A percentile compares a stretch with the other conserved stretches of the same genome.
Evolutionary conservation across 2,888 invertebrate genomes (phyloP).

Genomic region (Sepioteuthis lessoniana): DNA sequence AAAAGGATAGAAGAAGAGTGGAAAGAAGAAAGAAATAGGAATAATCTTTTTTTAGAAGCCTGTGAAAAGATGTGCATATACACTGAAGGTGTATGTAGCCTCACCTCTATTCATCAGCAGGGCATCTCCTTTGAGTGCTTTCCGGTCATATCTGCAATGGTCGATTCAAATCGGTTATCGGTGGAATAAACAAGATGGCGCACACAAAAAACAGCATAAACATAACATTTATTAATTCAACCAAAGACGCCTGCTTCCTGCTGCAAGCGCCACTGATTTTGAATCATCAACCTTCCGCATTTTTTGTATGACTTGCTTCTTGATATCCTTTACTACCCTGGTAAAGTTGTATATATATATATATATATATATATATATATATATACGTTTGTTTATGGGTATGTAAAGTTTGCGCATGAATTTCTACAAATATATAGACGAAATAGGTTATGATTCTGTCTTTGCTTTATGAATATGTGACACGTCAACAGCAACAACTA

Average conservation of each 20-base stretch:
- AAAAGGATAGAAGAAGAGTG: not conserved
- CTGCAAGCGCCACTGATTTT: slow-evolving; percentile 16
- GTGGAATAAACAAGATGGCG: slow-evolving; percentile 15
- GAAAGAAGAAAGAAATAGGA: not conserved
- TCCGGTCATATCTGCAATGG: not conserved
- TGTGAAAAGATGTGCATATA: not conserved
- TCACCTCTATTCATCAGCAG: not conserved
- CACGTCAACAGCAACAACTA: too few species aligned
- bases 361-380: not conserved
- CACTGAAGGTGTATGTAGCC: not conserved
- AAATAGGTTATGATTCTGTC: too few species aligned
- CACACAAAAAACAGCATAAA: not conserved
- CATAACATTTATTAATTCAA: slow-evolving; percentile 16
- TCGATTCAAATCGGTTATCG: not conserved
- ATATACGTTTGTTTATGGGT: too few species aligned
- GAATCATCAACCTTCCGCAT: not conserved
- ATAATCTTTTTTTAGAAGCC: not conserved
- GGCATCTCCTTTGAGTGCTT: not conserved
- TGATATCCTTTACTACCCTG: not conserved
- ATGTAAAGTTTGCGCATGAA: too few species aligned
- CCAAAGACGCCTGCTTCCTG: not conserved
- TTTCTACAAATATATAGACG: too few species aligned
- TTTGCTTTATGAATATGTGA: too few species aligned
- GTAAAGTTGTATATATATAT: not conserved
- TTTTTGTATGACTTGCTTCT: not conserved